Evolutionary conservation across 2,797 vertebrate genomes (phyloP).

Genomic region (Harpia harpyja): DNA sequence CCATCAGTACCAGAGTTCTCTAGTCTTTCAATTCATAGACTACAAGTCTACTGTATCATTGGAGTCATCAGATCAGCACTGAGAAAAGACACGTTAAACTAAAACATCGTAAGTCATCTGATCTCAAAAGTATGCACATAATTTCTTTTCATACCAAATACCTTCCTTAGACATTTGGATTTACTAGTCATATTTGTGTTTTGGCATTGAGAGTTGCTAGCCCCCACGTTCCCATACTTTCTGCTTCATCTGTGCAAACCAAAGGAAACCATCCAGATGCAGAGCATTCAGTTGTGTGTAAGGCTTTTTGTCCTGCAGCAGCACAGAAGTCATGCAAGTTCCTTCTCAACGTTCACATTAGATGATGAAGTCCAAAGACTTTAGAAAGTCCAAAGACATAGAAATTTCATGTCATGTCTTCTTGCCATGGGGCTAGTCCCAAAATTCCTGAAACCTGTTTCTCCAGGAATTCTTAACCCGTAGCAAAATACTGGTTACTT

Average conservation of each 20-base stretch:
- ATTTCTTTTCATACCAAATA: not conserved
- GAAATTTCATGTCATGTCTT: not conserved
- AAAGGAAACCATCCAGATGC: not conserved
- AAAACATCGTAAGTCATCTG: not conserved
- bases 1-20: not conserved
- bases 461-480: slow-evolving; percentile 34
- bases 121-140: not conserved
- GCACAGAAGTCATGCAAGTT: not conserved
- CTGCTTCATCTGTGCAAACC: not conserved
- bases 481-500: slow-evolving; percentile 37
- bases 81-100: not conserved
- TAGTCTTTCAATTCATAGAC: not conserved
- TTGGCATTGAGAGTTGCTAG: not conserved
- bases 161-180: not conserved
- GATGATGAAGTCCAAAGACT: not conserved
- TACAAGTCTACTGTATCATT: not conserved
- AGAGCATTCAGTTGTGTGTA: not conserved
- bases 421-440: not conserved
- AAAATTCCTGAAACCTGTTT: not conserved
- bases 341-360: not conserved
- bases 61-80: not conserved
- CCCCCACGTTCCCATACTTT: not conserved
- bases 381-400: not conserved
- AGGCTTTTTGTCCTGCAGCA: not conserved
- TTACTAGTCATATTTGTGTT: not conserved